These are phyloP conservation scores for Pachycephus smyrnensis DNA, from an alignment of 2,888 invertebrate species.

Conservation along the genomic window DNA sequence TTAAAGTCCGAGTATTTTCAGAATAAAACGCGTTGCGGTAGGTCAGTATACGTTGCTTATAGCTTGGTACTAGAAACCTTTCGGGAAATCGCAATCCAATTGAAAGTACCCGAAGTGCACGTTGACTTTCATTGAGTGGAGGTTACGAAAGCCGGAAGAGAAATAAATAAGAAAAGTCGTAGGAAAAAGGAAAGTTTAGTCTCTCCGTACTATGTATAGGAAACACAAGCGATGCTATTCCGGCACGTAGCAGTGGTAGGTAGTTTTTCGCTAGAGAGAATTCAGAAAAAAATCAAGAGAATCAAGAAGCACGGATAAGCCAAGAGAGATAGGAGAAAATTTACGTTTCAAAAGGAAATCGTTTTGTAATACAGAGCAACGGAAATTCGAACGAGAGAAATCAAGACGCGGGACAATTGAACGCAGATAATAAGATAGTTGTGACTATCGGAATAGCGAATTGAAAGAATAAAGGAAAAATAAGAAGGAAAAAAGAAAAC, in stretches of 20 bases:
- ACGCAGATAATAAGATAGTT: not conserved
- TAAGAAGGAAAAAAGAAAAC: not conserved
- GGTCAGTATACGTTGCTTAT: not conserved
- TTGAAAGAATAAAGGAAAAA: not conserved
- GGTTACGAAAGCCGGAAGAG: not conserved
- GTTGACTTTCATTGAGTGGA: not conserved
- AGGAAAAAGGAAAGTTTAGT: not conserved
- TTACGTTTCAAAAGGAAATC: not conserved
- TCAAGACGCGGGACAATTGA: not conserved
- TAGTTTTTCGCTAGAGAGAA: not conserved
- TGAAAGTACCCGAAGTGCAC: not conserved
- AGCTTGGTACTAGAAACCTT: not conserved
- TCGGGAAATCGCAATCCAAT: not conserved
- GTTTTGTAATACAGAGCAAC: not conserved
- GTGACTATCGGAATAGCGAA: not conserved
- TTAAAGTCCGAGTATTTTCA: not conserved
- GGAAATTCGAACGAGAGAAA: not conserved
- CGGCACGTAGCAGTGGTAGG: not conserved
- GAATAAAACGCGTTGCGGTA: not conserved
- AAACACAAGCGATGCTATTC: not conserved
- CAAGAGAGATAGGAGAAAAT: not conserved
- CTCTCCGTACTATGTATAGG: not conserved
- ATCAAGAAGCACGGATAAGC: no score
- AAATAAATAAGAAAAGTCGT: not conserved
- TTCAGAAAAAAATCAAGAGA: not conserved